These are phyloP conservation scores for Hirtodrosophila confusa DNA, from an alignment of 2,888 invertebrate genomes.

Conservation along the genomic window DNA sequence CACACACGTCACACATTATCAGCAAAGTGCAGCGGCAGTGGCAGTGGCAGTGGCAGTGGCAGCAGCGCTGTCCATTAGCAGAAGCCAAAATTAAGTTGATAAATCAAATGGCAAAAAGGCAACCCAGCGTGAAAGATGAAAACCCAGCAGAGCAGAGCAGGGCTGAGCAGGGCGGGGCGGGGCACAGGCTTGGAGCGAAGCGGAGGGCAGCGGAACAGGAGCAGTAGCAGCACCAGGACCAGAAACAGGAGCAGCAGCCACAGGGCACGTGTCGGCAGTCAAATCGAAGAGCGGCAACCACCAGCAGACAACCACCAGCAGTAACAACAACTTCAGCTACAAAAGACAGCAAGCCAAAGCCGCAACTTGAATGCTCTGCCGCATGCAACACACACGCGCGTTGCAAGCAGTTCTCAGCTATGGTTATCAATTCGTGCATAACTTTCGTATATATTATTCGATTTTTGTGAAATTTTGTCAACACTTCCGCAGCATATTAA, in stretches of 20 bases:
- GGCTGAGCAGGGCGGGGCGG: not conserved
- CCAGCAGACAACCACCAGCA: constrained; percentile 36
- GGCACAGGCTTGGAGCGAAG: not conserved
- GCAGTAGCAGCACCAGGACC: not conserved
- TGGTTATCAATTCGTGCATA: too few relatives aligned
- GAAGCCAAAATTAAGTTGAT: constrained; percentile 75
- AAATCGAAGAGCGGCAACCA: constrained; percentile 42
- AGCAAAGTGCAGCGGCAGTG: constrained; percentile 62
- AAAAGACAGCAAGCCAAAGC: constrained; percentile 3
- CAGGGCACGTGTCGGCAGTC: constrained; percentile 59
- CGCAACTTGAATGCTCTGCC: constrained; percentile 25
- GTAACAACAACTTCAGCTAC: constrained; percentile 7
- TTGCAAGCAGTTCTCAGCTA: too few relatives aligned
- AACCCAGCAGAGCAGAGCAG: constrained; percentile 29
- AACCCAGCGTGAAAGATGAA: constrained; percentile 68
- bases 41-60: constrained; percentile 32
- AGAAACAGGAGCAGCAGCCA: constrained; percentile 10
- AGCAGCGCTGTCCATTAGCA: constrained; percentile 70
- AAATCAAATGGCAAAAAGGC: constrained; percentile 68
- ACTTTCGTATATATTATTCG: too few relatives aligned
- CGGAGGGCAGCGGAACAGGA: not conserved
- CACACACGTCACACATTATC: constrained; percentile 78
- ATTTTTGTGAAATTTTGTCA: too few relatives aligned
- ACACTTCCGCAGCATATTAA: too few relatives aligned
- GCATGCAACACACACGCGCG: not conserved